A percentile compares a stretch with the other conserved stretches of the same genome.
Evolutionary conservation across 2,113 vertebrate species (phyloP).

Genomic region (Chloroceryle aenea): DNA sequence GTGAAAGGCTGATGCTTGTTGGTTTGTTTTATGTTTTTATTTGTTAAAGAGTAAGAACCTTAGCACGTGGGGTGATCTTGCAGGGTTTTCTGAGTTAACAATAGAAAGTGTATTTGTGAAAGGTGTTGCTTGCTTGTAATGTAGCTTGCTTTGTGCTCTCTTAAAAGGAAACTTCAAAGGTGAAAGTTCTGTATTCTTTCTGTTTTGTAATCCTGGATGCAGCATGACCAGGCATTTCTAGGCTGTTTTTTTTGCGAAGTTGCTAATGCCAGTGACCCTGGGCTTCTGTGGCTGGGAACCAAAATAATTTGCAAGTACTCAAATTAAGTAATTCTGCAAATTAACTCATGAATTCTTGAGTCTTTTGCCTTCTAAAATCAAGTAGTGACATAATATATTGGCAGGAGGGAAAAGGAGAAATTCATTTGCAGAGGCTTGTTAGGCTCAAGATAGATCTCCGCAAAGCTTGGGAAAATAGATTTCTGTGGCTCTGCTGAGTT

Average conservation of each 20-base stretch:
- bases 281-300: not conserved
- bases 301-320: not conserved
- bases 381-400: not conserved
- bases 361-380: not conserved
- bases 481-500: constrained; percentile 32
- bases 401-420: not conserved
- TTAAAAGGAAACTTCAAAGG: not conserved
- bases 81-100: not conserved
- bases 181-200: not conserved
- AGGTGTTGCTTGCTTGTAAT: not conserved
- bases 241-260: not conserved
- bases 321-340: not conserved
- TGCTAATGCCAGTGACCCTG: not conserved
- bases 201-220: not conserved
- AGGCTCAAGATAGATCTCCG: not conserved
- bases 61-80: not conserved
- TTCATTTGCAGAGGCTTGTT: not conserved
- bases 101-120: not conserved
- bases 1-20: not conserved
- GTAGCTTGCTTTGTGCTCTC: not conserved
- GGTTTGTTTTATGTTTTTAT: not conserved
- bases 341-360: not conserved
- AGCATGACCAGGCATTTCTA: not conserved
- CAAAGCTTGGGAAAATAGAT: constrained; percentile 23
- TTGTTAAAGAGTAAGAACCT: not conserved